These are phyloP conservation scores for Daubentonia madagascariensis DNA, from an alignment of 2,113 vertebrate genomes.

Conservation along the genomic window DNA sequence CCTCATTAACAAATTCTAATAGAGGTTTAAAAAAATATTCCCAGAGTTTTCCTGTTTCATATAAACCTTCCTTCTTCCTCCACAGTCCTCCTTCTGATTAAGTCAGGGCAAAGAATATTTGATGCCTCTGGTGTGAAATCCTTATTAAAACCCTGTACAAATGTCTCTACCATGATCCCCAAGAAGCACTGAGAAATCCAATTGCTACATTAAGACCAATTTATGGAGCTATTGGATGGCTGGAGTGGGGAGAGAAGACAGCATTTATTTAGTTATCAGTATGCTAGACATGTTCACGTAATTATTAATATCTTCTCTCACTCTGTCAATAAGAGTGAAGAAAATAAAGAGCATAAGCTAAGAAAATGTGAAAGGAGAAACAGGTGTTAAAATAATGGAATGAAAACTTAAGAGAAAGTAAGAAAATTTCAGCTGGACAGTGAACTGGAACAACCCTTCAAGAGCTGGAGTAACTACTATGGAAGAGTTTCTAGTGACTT, in stretches of 20 bases:
- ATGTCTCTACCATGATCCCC: neutral
- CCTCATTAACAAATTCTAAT: constrained; percentile 25
- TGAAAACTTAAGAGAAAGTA: neutral
- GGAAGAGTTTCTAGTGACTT: neutral
- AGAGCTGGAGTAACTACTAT: neutral
- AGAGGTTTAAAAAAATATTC: neutral
- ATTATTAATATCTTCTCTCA: neutral
- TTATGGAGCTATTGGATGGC: neutral
- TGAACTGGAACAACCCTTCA: neutral
- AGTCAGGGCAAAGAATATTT: neutral
- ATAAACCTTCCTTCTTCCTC: neutral
- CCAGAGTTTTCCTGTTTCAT: neutral
- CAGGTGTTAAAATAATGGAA: neutral
- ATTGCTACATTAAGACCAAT: neutral
- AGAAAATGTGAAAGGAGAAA: neutral
- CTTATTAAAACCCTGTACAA: neutral
- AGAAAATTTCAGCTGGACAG: neutral
- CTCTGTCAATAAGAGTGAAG: neutral
- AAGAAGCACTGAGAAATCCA: neutral
- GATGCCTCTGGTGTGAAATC: neutral
- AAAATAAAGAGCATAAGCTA: neutral
- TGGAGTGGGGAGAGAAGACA: neutral
- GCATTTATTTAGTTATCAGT: neutral
- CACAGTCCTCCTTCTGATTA: neutral
- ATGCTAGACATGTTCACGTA: neutral